Evolutionary conservation across 2,888 invertebrate genomes (phyloP).

Genomic region (Parascotia fuliginaria): DNA sequence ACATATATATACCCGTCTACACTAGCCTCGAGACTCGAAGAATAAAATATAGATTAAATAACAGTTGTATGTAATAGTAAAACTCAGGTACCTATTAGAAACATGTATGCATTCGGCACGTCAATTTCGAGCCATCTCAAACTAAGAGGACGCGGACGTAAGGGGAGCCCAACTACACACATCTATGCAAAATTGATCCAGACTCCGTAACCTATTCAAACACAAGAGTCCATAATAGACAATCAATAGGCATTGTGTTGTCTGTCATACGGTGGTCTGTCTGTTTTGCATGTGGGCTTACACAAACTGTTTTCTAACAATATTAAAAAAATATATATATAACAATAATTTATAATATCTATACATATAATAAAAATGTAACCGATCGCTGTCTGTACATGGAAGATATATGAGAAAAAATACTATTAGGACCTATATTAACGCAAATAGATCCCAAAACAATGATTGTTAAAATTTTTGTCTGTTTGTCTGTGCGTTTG

Average conservation of each 20-base stretch:
- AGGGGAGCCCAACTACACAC: slow-evolving; percentile 8
- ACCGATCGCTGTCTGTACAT: no score
- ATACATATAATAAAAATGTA: no score
- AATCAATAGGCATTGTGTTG: background rate
- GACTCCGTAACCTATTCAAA: background rate
- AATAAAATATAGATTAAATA: no score
- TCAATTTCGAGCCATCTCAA: background rate
- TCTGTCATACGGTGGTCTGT: background rate
- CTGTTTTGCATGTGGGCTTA: background rate
- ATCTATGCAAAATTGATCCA: slow-evolving; percentile 18
- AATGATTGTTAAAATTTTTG: no score
- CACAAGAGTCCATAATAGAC: background rate
- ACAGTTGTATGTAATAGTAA: background rate
- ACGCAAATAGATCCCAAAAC: no score
- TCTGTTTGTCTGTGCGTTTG: no score
- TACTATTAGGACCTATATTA: no score
- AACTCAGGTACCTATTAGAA: background rate
- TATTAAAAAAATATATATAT: no score
- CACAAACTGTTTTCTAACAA: background rate
- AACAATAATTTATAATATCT: no score
- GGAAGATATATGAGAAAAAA: no score
- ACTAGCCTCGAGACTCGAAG: no score
- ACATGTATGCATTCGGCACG: slow-evolving; percentile 5
- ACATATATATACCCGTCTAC: no score
- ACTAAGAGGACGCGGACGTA: slow-evolving; percentile 1